phyloP scores from a whole-genome alignment of 2,113 vertebrate species.

The Picathartes gymnocephalus region DNA sequence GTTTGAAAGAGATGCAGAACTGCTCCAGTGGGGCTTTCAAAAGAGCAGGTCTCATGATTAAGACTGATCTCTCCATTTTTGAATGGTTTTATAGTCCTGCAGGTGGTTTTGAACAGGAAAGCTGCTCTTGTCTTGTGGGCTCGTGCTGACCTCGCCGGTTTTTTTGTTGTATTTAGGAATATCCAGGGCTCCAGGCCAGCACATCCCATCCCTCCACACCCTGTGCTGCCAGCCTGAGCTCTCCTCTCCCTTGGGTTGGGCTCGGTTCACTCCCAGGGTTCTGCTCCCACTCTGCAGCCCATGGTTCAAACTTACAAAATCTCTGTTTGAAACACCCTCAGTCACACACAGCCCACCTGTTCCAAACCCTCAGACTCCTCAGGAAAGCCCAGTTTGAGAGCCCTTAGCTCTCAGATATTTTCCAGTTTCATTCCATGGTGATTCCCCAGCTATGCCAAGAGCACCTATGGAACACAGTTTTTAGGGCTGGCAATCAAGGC shows the following conservation, averaged over 20 bases:
- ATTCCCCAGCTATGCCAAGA: background rate
- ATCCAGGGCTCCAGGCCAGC: background rate
- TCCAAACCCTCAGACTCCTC: background rate
- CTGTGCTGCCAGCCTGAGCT: accelerated
- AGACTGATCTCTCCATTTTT: background rate
- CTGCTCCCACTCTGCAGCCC: background rate
- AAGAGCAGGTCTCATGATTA: background rate
- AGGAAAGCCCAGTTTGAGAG: background rate
- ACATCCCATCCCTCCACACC: accelerated
- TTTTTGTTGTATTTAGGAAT: background rate
- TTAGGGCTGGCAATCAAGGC: background rate
- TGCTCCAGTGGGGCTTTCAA: background rate
- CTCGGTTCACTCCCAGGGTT: background rate
- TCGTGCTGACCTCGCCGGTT: background rate
- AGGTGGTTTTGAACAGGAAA: background rate
- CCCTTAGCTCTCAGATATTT: background rate
- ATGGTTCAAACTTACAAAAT: background rate
- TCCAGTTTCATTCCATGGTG: background rate
- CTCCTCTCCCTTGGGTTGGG: accelerated
- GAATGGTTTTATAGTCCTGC: background rate
- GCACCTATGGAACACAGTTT: background rate
- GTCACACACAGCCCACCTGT: background rate
- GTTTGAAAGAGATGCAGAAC: background rate
- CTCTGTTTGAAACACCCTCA: background rate
- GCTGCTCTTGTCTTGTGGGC: background rate